Percentiles rank a stretch among this genome's conserved stretches.
Conservation (phyloP, 2,113 vertebrate genomes). For the Hippocampus comes region DNA sequence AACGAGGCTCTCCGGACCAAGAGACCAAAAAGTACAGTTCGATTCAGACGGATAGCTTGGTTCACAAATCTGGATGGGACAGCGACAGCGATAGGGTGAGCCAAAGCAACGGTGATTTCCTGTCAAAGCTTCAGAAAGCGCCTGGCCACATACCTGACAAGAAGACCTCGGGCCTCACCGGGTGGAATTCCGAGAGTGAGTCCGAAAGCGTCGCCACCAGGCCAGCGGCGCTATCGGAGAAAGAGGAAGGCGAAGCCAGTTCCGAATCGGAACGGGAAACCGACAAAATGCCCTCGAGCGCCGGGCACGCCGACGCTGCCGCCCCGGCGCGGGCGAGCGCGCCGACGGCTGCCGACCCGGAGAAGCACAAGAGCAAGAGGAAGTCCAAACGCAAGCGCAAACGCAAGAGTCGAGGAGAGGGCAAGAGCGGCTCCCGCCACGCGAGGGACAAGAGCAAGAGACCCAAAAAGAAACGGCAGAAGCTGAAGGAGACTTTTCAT, state of each 20-base stretch:
- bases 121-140: conserved; percentile 46
- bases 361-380: conserved; percentile 75
- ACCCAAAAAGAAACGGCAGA: conserved; percentile 85
- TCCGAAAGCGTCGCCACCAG: conserved; percentile 68
- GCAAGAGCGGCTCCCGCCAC: conserved; percentile 72
- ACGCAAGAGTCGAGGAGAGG: conserved; percentile 72
- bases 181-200: conserved; percentile 86
- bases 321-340: conserved; percentile 57
- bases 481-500: conserved; percentile 85
- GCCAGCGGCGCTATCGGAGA: conserved; percentile 72
- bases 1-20: conserved; percentile 30
- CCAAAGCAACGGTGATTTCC: conserved; percentile 43
- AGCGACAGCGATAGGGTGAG: conserved; percentile 66
- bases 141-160: conserved; percentile 45
- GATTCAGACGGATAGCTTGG: conserved; percentile 52
- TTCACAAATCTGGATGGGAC: conserved; percentile 65
- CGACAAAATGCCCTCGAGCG: conserved; percentile 39
- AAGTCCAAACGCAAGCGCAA: conserved; percentile 77
- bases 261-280: conserved; percentile 78
- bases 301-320: conserved; percentile 6
- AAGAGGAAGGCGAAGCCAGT: conserved; percentile 93
- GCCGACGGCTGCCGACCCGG: conserved; percentile 39
- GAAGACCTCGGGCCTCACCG: conserved; percentile 70
- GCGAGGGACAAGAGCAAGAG: conserved; percentile 80
- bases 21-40: conserved; percentile 51